phyloP scores from a whole-genome alignment of 92 coral and sea anemone species.

The Palythoa grandiflora region DNA sequence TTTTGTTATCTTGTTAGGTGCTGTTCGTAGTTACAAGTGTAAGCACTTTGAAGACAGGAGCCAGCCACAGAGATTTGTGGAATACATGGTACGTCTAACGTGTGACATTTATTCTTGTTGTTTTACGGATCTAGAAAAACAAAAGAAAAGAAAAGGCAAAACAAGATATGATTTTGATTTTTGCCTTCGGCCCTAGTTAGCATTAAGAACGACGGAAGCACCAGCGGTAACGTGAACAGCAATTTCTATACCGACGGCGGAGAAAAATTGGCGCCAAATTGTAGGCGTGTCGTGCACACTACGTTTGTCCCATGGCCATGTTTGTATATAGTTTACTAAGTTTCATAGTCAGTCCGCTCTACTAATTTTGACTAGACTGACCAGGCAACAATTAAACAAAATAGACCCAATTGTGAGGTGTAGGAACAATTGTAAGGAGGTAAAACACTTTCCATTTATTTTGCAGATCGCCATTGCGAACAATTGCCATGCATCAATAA shows the following conservation, averaged over 20 bases:
- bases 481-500: slow-evolving; percentile 82
- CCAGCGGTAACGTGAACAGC: too few relatives aligned
- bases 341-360: too few relatives aligned
- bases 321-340: too few relatives aligned
- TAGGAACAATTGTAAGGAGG: not conserved
- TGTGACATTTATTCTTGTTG: not conserved
- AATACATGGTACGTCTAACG: slow-evolving; percentile 92
- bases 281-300: too few relatives aligned
- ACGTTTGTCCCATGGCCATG: too few relatives aligned
- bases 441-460: not conserved
- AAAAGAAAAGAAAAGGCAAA: not conserved
- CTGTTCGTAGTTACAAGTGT: slow-evolving; percentile 73
- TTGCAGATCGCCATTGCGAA: slow-evolving; percentile 92
- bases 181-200: too few relatives aligned
- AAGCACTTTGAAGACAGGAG: slow-evolving; percentile 97
- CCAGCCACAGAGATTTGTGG: slow-evolving; percentile 90
- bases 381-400: too few relatives aligned
- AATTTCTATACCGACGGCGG: too few relatives aligned
- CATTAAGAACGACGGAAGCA: too few relatives aligned
- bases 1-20: slow-evolving; percentile 46
- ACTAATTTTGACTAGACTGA: too few relatives aligned
- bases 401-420: not conserved
- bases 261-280: too few relatives aligned
- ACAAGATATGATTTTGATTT: not conserved
- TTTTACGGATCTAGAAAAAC: not conserved